phyloP scores from a whole-genome alignment of 2,797 vertebrate genomes.

The Hydrocynus forskahlii region DNA sequence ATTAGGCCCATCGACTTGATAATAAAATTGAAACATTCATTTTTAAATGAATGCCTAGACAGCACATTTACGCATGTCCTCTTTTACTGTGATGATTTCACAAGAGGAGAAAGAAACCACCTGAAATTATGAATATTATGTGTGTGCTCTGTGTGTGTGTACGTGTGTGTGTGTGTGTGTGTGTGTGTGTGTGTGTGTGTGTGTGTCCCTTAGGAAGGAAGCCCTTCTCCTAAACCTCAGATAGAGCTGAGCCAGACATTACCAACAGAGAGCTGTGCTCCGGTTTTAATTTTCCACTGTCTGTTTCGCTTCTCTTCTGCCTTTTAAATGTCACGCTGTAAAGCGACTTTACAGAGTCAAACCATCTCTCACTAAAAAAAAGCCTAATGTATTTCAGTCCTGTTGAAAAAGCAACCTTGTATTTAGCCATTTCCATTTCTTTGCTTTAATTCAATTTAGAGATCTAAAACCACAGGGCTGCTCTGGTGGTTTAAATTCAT shows the following conservation, averaged over 20 bases:
- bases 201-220: slow-evolving; percentile 32
- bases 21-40: neutral
- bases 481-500: neutral
- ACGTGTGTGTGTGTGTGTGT: slow-evolving; percentile 6
- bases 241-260: slow-evolving; percentile 29
- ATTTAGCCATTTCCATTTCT: neutral
- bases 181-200: slow-evolving; percentile 12
- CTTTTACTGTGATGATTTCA: neutral
- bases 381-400: neutral
- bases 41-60: neutral
- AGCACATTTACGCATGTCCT: neutral
- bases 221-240: slow-evolving; percentile 10
- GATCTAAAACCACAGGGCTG: neutral
- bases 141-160: slow-evolving; percentile 14
- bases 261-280: slow-evolving; percentile 16
- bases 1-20: neutral
- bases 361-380: neutral
- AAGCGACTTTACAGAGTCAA: neutral
- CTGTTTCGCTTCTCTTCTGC: neutral
- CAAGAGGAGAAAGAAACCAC: neutral
- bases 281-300: slow-evolving; percentile 13
- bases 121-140: slow-evolving; percentile 5
- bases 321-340: neutral
- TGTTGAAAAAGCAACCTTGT: neutral
- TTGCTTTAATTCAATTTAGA: neutral